Base-by-base conservation (phyloP, 2,888 invertebrate species). In the Cheiracanthium punctorium region DNA sequence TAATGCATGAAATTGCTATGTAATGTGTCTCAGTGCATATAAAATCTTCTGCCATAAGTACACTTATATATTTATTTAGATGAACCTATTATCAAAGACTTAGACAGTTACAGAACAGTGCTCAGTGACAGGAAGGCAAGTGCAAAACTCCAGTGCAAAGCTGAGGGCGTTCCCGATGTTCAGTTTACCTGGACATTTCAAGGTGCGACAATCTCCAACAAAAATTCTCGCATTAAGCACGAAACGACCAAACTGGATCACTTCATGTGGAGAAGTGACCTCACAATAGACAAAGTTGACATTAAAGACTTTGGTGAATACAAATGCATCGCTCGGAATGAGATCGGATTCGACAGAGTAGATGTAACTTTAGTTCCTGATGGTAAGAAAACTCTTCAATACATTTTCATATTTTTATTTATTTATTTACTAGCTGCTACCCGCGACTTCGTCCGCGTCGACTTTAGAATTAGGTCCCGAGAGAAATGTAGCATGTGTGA, bases 261-360 rank as follows among this genome's bases (percentile, higher is more conserved):
- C 0, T 93, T 97, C 52, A 95, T 95, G 0, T 96, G 96, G 90
- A 95, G 96, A 90, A 96, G 97, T 12, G 93, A 95, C 2, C 93
- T 98, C 33, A 94, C 95, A 75, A 95, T 98, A 82, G 94, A 94
- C 88, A 95, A 96, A 90, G 96, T 98, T 29, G 94, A 94, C 0
- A 94, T 95, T 0, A 93, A 94, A 0, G 98, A 98, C 92, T 98
- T 98, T 90, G 98, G 98, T 0, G 94, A 94, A 33, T 98, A 98
- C 91, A 95, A 96, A 90, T 98, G 98, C 91, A 94, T 95, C 0
- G 97, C 97, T 0, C 94, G 95, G 88, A 98, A 98, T 91, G 95
- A 95, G 82, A 92, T 97, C 89, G 98, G 98, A 0, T 95, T 95
- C 90, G 94, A 95, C 17, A 94, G 94, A 0, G 94, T 95, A 70